Evolutionary conservation across 2,888 invertebrate genomes (phyloP).

Genomic region (Acanthacorydalis orientalis): DNA sequence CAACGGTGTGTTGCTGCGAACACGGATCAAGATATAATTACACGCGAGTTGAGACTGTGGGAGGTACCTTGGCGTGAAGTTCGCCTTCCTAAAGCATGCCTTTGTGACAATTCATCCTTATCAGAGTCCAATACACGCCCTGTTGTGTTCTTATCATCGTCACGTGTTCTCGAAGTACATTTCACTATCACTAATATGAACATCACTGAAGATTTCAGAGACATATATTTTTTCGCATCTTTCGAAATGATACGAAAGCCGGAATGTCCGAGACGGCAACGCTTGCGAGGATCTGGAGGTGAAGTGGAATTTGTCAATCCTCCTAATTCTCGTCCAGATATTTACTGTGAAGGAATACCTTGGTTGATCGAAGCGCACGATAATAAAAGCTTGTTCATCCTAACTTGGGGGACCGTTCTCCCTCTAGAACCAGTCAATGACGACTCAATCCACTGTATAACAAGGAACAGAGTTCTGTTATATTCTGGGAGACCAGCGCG

Average conservation of each 20-base stretch:
- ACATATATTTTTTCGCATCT: slow-evolving; percentile 59
- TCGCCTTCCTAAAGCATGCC: slow-evolving; percentile 53
- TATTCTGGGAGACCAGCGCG: slow-evolving; percentile 57
- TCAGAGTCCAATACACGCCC: slow-evolving; percentile 38
- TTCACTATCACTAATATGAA: slow-evolving; percentile 57
- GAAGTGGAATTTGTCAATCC: slow-evolving; percentile 48
- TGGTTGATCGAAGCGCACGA: slow-evolving; percentile 66
- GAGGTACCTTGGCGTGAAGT: slow-evolving; percentile 59
- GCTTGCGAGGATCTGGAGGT: slow-evolving; percentile 45
- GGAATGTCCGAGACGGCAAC: slow-evolving; percentile 46
- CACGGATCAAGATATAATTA: slow-evolving; percentile 21
- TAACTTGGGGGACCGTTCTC: slow-evolving; percentile 68
- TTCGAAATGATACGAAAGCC: slow-evolving; percentile 47
- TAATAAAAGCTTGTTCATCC: slow-evolving; percentile 62
- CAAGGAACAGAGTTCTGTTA: slow-evolving; percentile 61
- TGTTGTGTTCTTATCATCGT: slow-evolving; percentile 44
- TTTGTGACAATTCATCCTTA: slow-evolving; percentile 53
- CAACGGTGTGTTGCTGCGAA: slow-evolving; percentile 31
- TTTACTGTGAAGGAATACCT: slow-evolving; percentile 57
- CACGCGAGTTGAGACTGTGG: slow-evolving; percentile 39
- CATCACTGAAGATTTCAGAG: slow-evolving; percentile 66
- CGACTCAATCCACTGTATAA: slow-evolving; percentile 53
- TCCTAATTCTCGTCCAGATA: slow-evolving; percentile 38
- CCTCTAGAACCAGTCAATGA: slow-evolving; percentile 40
- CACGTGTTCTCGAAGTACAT: slow-evolving; percentile 55